Evolutionary conservation across 2,888 invertebrate species (phyloP).

Genomic region (Pocota personata): DNA sequence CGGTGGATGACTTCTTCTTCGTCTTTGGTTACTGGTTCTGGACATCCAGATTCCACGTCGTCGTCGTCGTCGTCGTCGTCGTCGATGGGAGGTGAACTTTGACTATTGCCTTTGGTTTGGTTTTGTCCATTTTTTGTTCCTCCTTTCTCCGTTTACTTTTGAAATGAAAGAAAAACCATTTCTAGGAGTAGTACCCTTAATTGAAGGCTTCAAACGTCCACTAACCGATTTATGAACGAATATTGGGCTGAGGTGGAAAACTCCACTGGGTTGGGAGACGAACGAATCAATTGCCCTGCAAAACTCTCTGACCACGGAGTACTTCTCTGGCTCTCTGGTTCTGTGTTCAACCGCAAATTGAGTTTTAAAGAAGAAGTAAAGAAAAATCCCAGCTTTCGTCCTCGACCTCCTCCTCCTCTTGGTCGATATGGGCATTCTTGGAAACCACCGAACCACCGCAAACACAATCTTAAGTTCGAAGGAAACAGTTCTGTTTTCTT

Average conservation of each 20-base stretch:
- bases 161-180: slow-evolving; percentile 49
- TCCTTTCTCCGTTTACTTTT: slow-evolving; percentile 41
- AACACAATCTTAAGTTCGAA: slow-evolving; percentile 29
- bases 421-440: not conserved
- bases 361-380: slow-evolving; percentile 40
- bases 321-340: slow-evolving; percentile 25
- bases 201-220: slow-evolving; percentile 59
- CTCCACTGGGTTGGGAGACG: not conserved
- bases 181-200: slow-evolving; percentile 43
- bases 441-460: slow-evolving; percentile 8
- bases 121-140: not conserved
- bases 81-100: not conserved
- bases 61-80: not conserved
- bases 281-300: slow-evolving; percentile 46
- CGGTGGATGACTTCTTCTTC: slow-evolving; percentile 35
- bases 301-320: slow-evolving; percentile 56
- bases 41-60: slow-evolving; percentile 8
- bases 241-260: not conserved
- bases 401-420: not conserved
- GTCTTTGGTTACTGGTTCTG: slow-evolving; percentile 6
- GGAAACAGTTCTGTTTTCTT: slow-evolving; percentile 43
- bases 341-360: slow-evolving; percentile 65
- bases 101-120: slow-evolving; percentile 29
- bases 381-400: slow-evolving; percentile 9
- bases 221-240: slow-evolving; percentile 60